phyloP scores from a whole-genome alignment of 2,888 invertebrate species.

The Neuroscelio doddi region DNA sequence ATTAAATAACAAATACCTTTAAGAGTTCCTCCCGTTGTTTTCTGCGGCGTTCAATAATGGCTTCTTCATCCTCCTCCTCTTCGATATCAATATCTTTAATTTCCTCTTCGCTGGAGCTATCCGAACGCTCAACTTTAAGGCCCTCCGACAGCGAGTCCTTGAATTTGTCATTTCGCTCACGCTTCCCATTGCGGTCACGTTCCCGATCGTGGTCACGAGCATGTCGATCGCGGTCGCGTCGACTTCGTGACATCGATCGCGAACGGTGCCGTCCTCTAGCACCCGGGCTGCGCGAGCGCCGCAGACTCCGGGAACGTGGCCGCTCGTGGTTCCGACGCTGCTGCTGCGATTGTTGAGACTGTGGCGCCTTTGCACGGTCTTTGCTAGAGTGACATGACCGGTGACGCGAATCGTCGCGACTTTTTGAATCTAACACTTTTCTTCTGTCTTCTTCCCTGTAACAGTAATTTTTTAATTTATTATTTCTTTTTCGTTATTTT shows the following conservation, averaged over 20 bases:
- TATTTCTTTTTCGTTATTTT: too few species aligned
- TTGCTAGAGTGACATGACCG: slow-evolving; percentile 62
- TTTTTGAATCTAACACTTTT: slow-evolving; percentile 56
- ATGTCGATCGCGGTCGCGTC: slow-evolving; percentile 34
- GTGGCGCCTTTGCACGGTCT: slow-evolving; percentile 49
- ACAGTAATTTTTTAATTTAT: too few species aligned
- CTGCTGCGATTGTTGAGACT: slow-evolving; percentile 56
- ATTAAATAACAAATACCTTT: slow-evolving; percentile 78
- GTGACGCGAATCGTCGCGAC: slow-evolving; percentile 46
- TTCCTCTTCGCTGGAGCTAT: slow-evolving; percentile 82
- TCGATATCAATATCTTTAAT: slow-evolving; percentile 81
- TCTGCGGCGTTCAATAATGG: slow-evolving; percentile 90
- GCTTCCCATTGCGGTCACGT: slow-evolving; percentile 68
- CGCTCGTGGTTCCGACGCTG: slow-evolving; percentile 63
- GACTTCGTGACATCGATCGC: slow-evolving; percentile 29
- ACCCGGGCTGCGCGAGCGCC: slow-evolving; percentile 67
- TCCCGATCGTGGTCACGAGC: slow-evolving; percentile 69
- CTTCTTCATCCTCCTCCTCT: slow-evolving; percentile 94
- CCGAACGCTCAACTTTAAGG: slow-evolving; percentile 78
- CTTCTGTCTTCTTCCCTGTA: slow-evolving; percentile 61
- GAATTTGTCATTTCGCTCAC: slow-evolving; percentile 75
- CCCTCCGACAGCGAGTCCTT: slow-evolving; percentile 87
- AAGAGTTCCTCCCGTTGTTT: slow-evolving; percentile 90
- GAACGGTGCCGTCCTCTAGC: slow-evolving; percentile 32
- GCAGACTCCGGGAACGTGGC: slow-evolving; percentile 60